phyloP scores from a whole-genome alignment of 2,797 vertebrate genomes.

The Acrocephalus scirpaceus region DNA sequence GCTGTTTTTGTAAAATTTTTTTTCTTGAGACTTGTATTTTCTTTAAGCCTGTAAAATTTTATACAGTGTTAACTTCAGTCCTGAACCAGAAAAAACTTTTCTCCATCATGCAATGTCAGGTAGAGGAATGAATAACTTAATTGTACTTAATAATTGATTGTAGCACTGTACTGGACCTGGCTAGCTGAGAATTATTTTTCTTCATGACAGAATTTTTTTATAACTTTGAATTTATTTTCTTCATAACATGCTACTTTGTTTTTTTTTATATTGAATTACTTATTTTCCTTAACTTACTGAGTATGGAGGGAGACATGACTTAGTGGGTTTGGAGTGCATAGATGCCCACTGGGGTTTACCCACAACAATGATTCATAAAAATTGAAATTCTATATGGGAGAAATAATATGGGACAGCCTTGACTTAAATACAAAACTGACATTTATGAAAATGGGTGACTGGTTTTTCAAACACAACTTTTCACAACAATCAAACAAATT shows the following conservation, averaged over 20 bases:
- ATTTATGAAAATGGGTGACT: neutral
- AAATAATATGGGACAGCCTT: neutral
- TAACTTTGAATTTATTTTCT: neutral
- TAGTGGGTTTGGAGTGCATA: neutral
- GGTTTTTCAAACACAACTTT: neutral
- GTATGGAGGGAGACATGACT: neutral
- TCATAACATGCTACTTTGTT: neutral
- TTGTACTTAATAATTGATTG: neutral
- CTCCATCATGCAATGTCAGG: neutral
- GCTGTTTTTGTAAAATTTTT: neutral
- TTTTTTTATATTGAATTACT: neutral
- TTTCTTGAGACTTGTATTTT: neutral
- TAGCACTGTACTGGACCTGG: neutral
- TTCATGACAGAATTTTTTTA: neutral
- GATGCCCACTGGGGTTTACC: accelerated
- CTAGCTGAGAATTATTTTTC: neutral
- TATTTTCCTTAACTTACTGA: neutral
- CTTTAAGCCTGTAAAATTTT: neutral
- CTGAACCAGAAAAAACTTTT: neutral
- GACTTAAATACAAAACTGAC: neutral
- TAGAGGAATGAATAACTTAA: neutral
- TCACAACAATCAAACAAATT: neutral
- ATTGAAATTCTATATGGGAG: neutral
- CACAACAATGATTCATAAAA: neutral
- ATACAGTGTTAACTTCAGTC: neutral